Base-by-base conservation (phyloP, 2,113 vertebrate genomes). In the Cervus canadensis region DNA sequence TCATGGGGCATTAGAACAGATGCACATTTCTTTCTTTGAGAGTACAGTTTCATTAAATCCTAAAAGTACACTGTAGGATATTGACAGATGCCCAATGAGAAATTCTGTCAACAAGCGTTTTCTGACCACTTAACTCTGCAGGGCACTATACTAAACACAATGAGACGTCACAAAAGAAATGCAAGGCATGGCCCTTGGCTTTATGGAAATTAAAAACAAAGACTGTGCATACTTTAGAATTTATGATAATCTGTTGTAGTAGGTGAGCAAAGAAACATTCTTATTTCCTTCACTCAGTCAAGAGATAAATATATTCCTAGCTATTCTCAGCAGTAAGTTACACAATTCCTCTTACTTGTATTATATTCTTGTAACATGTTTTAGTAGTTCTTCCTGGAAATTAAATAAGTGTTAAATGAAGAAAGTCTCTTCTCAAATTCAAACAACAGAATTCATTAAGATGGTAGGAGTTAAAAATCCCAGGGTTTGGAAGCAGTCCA, bases 121-220 rank as follows among this genome's bases (percentile, higher is more conserved):
- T 89, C 82, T 85, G 85, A 83, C 64, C 85, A 91, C 91, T 97
- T 96, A 97, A 94, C 94, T 95, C 97, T 71, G n/a, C 76, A 91
- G 82, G 79, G 28, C 14, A 23, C 60, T 48, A 13, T 52, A 82
- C 23, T 60, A 86, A 94, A 94, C 78, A 97, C 48, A 86, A 84
- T 43, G 50, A 82, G 57, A 62, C 12, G 2, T 33, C 91, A 97
- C 59, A 85, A 62, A 95, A 82, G 45, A 86, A 92, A 96, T 50
- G 26, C 26, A 88, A 97, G 48, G 50, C 57, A 56, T 48, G n/a
- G 50, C 81, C 23, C 56, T 59, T 95, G 50, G 64, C 45, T 43
- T 89, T 88, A 30, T n/a, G 33, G 40, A 94, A 93, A 62, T 86
- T 88, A 82, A 81, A 93, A 95, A 45, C 33, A 81, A 96, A 95